Base-by-base conservation (phyloP, 2,888 invertebrate genomes). In the Leptopilina myrica region DNA sequence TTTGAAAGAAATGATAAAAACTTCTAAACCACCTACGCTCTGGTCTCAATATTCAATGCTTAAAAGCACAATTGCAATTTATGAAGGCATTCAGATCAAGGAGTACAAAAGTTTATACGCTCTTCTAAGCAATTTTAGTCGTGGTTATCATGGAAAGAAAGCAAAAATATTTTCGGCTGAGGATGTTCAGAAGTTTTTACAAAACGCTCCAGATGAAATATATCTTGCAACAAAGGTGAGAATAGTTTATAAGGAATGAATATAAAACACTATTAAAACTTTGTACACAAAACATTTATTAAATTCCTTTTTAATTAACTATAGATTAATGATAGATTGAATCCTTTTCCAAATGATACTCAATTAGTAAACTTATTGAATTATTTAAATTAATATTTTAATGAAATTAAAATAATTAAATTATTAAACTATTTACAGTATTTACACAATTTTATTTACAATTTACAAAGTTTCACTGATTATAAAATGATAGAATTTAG, bases 111-210 rank as follows among this genome's bases (percentile, higher is more conserved):
- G 20, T 20, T 20, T 62, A 62, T 2, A 6, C 8, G 62, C 62
- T 0, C 20, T 62, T 62, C 8, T 62, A 62, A 20, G 7, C 2
- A 62, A 8, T 62, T 62, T 62, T 62, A 9, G 20, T 62, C 62
- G 62, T 62, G 62, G 62, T 5, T 62, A 62, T 20, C 62, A 62
- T 3, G 6, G 20, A 15, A 62, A 62, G 8, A 62, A 62, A 62
- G 62, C 62, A 20, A 62, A 59, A 8, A 20, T 62, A 4, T 62
- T 62, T 62, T n/a, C 62, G 20, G 62, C 62, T 62, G 62, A 62
- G 8, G 1, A 62, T 3, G 62, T 62, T 6, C 62, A 62, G 20
- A 0, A 62, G 9, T 62, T 62, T 62, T 62, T 20, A 20, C 62
- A 15, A 62, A 62, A n/a, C 2, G 62, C 62, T 15, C 20, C 6